A percentile compares a stretch with the other conserved stretches of the same genome.
Conservation (phyloP, 2,113 vertebrate genomes). For the Limanda limanda region DNA sequence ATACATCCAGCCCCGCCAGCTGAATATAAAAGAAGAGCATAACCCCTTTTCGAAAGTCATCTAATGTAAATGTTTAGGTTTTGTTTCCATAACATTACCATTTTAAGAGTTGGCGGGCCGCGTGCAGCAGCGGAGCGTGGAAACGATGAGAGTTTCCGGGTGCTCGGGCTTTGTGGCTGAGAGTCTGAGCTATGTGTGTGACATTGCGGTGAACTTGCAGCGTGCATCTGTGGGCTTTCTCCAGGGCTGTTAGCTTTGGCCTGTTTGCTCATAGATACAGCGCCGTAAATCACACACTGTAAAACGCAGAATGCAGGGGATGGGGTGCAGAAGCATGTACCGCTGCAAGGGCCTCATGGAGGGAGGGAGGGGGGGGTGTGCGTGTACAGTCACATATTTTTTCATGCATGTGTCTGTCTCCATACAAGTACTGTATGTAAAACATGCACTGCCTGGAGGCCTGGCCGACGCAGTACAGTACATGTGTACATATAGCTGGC, state of each 20-base stretch:
- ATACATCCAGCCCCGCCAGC: conserved; percentile 50
- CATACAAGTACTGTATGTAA: conserved; percentile 47
- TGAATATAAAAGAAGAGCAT: conserved; percentile 68
- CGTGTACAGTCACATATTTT: conserved; percentile 40
- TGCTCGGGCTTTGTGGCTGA: conserved; percentile 49
- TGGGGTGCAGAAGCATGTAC: conserved; percentile 62
- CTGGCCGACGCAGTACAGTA: conserved; percentile 21
- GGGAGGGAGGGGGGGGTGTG: conserved; percentile 22
- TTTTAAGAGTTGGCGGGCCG: conserved; percentile 80
- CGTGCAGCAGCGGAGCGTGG: conserved; percentile 49
- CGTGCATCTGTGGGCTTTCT: conserved; percentile 89
- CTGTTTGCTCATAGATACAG: conserved; percentile 85
- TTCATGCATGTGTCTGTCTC: conserved; percentile 39
- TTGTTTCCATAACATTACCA: conserved; percentile 86
- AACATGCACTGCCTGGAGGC: conserved; percentile 67
- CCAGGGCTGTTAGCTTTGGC: conserved; percentile 91
- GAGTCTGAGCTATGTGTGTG: conserved; percentile 79
- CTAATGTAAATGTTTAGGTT: conserved; percentile 88
- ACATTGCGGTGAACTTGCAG: conserved; percentile 91
- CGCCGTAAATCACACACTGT: conserved; percentile 91
- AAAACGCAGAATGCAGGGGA: conserved; percentile 81
- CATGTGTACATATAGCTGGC: conserved; percentile 11
- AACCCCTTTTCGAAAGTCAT: conserved; percentile 76
- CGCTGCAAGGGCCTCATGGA: conserved; percentile 61
- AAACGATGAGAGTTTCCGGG: conserved; percentile 48